Conservation (phyloP, 2,113 vertebrate species). For the Malurus melanocephalus region DNA sequence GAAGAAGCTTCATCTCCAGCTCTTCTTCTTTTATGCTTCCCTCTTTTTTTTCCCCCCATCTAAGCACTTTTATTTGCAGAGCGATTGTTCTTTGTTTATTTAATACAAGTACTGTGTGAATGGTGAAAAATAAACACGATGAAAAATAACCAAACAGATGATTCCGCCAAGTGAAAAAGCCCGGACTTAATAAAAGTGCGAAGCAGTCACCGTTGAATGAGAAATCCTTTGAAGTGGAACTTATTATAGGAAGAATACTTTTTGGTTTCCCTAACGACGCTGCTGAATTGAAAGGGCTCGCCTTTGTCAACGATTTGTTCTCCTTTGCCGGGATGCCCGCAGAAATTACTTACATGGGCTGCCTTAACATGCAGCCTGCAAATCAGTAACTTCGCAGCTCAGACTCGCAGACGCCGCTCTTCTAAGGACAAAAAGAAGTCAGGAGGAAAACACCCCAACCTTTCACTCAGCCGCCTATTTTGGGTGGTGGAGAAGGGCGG, state of each 20-base stretch:
- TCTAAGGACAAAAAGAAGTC: conserved; percentile 84
- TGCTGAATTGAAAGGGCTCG: conserved; percentile 92
- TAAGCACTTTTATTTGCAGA: conserved; percentile 77
- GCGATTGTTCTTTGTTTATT: conserved; percentile 88
- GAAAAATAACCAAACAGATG: conserved; percentile 95
- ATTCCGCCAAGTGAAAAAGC: conserved; percentile 85
- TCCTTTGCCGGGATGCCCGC: conserved; percentile 95
- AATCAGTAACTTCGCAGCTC: conserved; percentile 94
- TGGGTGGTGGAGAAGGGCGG: conserved; percentile 15
- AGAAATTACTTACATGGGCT: conserved; percentile 95
- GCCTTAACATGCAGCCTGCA: conserved; percentile 95
- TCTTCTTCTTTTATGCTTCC: conserved; percentile 5
- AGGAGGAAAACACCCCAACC: conserved; percentile 74
- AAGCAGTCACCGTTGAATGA: conserved; percentile 91
- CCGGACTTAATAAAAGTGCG: conserved; percentile 93
- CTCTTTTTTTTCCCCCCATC: conserved; percentile 32
- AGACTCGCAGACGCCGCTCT: conserved; percentile 98
- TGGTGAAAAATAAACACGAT: conserved; percentile 96
- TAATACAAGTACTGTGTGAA: conserved; percentile 93
- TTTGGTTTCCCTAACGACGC: conserved; percentile 98
- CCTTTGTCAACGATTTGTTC: conserved; percentile 99
- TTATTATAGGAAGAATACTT: conserved; percentile 98
- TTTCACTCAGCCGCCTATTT: conserved; percentile 68
- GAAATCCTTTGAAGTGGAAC: conserved; percentile 98
- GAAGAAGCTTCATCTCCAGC: not conserved